Percentiles rank a stretch among this genome's conserved stretches.
phyloP scores from a whole-genome alignment of 2,113 vertebrate species.

The Salminus brasiliensis region DNA sequence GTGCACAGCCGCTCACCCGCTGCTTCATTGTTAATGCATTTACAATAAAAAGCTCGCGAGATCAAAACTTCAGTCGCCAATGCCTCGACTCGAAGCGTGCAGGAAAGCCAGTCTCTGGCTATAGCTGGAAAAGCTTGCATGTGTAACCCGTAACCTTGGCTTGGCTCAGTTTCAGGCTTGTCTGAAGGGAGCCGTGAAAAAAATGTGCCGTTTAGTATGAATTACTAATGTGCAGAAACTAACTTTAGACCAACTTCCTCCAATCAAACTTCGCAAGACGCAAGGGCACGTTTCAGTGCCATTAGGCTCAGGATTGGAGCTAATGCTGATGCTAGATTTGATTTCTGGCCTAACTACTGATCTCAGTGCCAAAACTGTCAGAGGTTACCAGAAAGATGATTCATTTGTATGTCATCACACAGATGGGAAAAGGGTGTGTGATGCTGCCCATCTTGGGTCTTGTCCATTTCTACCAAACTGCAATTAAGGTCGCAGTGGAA shows the following conservation, averaged over 20 bases:
- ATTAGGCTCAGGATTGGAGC: not conserved
- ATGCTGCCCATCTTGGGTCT: not conserved
- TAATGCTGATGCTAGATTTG: not conserved
- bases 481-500: too few species aligned
- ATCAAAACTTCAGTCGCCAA: conserved; percentile 34
- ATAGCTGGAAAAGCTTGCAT: not conserved
- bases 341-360: not conserved
- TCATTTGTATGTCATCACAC: conserved; percentile 11
- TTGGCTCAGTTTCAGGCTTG: conserved; percentile 38
- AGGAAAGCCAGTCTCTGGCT: conserved; percentile 14
- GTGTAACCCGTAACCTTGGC: conserved; percentile 29
- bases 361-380: not conserved
- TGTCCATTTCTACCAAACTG: not conserved
- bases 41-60: conserved; percentile 25
- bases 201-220: conserved; percentile 12
- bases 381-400: not conserved
- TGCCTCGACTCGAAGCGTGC: conserved; percentile 27
- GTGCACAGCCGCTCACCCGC: conserved; percentile 29
- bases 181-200: conserved; percentile 10
- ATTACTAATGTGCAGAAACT: conserved; percentile 29
- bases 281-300: not conserved
- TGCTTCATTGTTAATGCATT: conserved; percentile 13
- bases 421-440: not conserved
- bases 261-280: not conserved
- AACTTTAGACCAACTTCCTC: not conserved